Base-by-base conservation (phyloP, 2,113 vertebrate genomes). In the Austrofundulus limnaeus region DNA sequence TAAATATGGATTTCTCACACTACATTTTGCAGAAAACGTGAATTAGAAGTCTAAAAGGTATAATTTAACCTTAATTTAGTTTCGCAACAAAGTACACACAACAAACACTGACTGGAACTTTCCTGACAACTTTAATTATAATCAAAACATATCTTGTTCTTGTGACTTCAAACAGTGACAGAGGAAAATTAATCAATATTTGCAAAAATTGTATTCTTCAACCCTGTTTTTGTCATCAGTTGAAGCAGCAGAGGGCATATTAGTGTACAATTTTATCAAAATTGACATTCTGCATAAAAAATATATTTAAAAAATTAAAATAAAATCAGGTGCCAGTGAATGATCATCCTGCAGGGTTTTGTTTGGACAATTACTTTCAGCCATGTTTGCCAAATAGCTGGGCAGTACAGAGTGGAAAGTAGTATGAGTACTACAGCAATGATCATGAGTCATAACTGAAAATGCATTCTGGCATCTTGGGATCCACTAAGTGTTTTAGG, bases 401-500 rank as follows among this genome's bases (percentile, higher is more conserved):
- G 34, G 43, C 49, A 12, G 13, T 12, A 19, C 16, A 49, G 34
- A 28, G 24, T 2, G 2, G 50, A 7, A 55, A 31, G n/a, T 21
- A 11, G 1, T n/a, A 20, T 47, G 51, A 39, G 15, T 15, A 53
- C 5, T 24, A 47, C 14, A 16, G 43, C 45, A 16, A 4, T 19
- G 19, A 37, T 23, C 48, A 50, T 71, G 43, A 72, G 57, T 66
- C 61, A 71, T 34, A 61, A 64, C 50, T 53, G 61, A 28, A 72
- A 75, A 49, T 75, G 61, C 67, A 41, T 42, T 24, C 19, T 49
- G 16, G 69, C 51, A 55, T 47, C 58, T 17, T 19, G 53, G 59
- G 69, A 59, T 12, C 4, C 56, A 15, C 53, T 55, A 71, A 75
- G 64, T 49, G 45, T 61, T 60, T 57, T 66, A 47, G 41, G 17